Percentiles rank a stretch among this genome's conserved stretches.
Evolutionary conservation across 2,113 vertebrate species (phyloP).

Genomic region (Atlantisia rogersi): DNA sequence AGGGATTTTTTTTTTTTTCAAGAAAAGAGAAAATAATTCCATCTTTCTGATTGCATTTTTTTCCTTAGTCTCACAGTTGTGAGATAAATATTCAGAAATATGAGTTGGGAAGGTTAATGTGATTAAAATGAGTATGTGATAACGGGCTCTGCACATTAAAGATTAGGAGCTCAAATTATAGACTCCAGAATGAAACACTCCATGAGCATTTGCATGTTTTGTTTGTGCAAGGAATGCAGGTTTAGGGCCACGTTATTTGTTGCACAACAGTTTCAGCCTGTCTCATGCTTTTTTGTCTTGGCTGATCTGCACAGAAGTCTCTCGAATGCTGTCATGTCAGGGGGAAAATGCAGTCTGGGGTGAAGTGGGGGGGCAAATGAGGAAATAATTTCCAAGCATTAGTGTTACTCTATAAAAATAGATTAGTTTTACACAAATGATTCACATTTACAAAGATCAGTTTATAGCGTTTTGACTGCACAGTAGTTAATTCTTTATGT

Average conservation of each 20-base stretch:
- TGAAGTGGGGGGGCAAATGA: background rate
- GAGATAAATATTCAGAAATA: slow-evolving; percentile 49
- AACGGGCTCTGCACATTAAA: slow-evolving; percentile 17
- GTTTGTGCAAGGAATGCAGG: background rate
- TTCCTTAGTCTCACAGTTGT: background rate
- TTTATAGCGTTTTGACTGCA: slow-evolving; percentile 3
- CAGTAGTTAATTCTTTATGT: slow-evolving; percentile 23
- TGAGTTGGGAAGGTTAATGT: slow-evolving; percentile 38
- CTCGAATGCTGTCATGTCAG: background rate
- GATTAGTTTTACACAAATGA: background rate
- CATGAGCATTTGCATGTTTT: slow-evolving; percentile 6
- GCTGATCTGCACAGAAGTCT: background rate
- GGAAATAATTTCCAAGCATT: background rate
- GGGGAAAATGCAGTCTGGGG: background rate
- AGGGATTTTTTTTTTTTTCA: background rate
- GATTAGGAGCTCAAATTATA: slow-evolving; percentile 57
- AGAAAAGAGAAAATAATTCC: slow-evolving; percentile 36
- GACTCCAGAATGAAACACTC: slow-evolving; percentile 29
- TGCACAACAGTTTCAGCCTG: background rate
- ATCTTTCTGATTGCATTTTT: background rate
- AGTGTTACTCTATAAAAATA: background rate
- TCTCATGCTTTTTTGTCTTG: background rate
- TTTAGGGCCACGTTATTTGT: background rate
- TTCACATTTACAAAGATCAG: background rate
- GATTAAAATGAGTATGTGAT: slow-evolving; percentile 52